A percentile compares a stretch with the other conserved stretches of the same genome.
Evolutionary conservation across 2,797 vertebrate species (phyloP).

Genomic region (Enteromius thamalakanensis): DNA sequence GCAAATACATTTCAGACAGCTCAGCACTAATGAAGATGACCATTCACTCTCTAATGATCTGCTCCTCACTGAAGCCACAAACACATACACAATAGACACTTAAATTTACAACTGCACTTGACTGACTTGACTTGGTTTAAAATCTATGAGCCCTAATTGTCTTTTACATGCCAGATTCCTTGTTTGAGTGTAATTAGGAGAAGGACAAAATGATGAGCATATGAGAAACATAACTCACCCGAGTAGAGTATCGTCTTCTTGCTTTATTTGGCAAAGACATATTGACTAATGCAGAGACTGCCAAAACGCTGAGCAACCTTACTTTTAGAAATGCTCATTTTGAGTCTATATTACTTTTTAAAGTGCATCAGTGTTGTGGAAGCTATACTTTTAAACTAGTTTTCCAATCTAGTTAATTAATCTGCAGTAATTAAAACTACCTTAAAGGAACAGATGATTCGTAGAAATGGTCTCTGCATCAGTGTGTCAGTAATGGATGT

Average conservation of each 20-base stretch:
- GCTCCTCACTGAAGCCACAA: constrained; percentile 20
- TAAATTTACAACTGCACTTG: constrained; percentile 44
- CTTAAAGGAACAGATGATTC: neutral
- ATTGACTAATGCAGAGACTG: neutral
- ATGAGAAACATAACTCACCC: constrained; percentile 49
- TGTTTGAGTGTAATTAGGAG: constrained; percentile 53
- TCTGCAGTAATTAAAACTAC: neutral
- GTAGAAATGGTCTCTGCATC: neutral
- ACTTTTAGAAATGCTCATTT: neutral
- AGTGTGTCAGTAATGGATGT: neutral
- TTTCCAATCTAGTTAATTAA: no score
- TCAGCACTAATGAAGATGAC: constrained; percentile 26
- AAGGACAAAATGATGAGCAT: constrained; percentile 41
- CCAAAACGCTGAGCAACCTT: neutral
- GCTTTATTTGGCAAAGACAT: neutral
- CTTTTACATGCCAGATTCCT: constrained; percentile 59
- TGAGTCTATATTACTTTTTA: neutral
- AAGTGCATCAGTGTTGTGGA: neutral
- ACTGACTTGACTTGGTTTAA: constrained; percentile 30
- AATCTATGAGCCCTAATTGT: constrained; percentile 59
- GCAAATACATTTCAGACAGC: constrained; percentile 20
- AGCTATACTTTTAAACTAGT: neutral
- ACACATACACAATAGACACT: neutral
- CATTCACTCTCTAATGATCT: constrained; percentile 33
- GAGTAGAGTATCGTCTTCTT: neutral